phyloP scores from a whole-genome alignment of 1,140 invertebrate genomes.

The Andrena cerasifolii region DNA sequence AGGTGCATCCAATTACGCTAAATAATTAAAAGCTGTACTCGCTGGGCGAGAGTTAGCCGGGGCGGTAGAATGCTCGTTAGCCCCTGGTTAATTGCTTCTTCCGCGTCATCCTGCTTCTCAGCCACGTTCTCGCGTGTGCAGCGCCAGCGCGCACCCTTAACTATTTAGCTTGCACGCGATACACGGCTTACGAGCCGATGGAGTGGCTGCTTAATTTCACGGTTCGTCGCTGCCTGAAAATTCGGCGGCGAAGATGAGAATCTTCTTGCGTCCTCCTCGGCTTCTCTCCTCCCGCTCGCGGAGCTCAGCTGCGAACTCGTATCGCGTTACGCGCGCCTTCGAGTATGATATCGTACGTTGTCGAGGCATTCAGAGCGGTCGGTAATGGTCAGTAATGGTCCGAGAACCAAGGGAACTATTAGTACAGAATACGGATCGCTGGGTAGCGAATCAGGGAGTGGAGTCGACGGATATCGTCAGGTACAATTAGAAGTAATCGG shows the following conservation, averaged over 20 bases:
- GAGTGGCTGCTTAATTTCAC: conserved; percentile 64
- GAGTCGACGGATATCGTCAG: background rate
- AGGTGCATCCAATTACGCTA: conserved; percentile 39
- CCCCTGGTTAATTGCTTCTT: conserved; percentile 55
- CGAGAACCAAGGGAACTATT: too few relatives aligned
- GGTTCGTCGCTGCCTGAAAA: conserved; percentile 61
- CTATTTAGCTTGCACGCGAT: conserved; percentile 53
- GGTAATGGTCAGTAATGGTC: too few relatives aligned
- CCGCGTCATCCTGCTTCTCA: conserved; percentile 26
- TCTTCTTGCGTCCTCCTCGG: background rate
- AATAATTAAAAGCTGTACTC: conserved; percentile 60
- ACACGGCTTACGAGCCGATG: conserved; percentile 35
- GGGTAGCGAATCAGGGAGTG: background rate
- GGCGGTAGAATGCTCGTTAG: conserved; percentile 55
- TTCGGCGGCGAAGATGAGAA: conserved; percentile 44
- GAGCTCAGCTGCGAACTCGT: background rate
- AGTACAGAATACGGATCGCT: too few relatives aligned
- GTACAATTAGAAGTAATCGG: background rate
- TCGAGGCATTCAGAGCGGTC: background rate
- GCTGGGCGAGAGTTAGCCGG: conserved; percentile 38
- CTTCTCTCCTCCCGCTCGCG: too few relatives aligned
- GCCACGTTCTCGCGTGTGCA: conserved; percentile 15
- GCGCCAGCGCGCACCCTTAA: conserved; percentile 7
- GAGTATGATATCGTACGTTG: background rate
- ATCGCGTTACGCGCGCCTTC: conserved; percentile 12